These are phyloP conservation scores for Andricus quercusramuli DNA, from an alignment of 2,888 invertebrate species.

Conservation along the genomic window DNA sequence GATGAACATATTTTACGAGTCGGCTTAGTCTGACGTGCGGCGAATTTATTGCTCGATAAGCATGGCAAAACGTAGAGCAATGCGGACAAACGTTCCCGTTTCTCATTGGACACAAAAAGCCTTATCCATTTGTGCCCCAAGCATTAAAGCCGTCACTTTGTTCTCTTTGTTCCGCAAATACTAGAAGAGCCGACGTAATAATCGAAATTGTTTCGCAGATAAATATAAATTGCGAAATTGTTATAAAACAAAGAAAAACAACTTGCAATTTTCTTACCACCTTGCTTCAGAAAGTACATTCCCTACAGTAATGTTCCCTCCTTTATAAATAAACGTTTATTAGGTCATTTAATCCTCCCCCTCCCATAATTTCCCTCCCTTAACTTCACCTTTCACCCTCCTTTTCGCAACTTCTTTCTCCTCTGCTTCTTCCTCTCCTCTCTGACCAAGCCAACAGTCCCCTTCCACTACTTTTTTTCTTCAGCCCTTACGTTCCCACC, in stretches of 20 bases:
- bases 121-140: constrained; percentile 34
- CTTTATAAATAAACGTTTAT: too few relatives aligned
- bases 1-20: not conserved
- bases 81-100: constrained; percentile 21
- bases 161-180: constrained; percentile 20
- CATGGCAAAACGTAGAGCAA: constrained; percentile 25
- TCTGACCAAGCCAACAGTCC: too few relatives aligned
- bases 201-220: constrained; percentile 26
- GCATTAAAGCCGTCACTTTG: constrained; percentile 11
- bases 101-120: constrained; percentile 24
- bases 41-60: constrained; percentile 39
- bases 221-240: not conserved
- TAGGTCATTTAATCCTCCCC: too few relatives aligned
- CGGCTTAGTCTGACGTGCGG: not conserved
- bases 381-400: too few relatives aligned
- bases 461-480: too few relatives aligned
- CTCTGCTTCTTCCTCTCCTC: too few relatives aligned
- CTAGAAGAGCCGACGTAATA: constrained; percentile 8
- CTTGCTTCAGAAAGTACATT: not conserved
- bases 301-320: too few relatives aligned
- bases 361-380: too few relatives aligned
- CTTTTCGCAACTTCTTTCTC: too few relatives aligned
- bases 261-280: not conserved
- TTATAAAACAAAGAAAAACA: not conserved
- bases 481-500: too few relatives aligned